phyloP scores from a whole-genome alignment of 1,140 invertebrate genomes.

The Drosophila pectinifera region DNA sequence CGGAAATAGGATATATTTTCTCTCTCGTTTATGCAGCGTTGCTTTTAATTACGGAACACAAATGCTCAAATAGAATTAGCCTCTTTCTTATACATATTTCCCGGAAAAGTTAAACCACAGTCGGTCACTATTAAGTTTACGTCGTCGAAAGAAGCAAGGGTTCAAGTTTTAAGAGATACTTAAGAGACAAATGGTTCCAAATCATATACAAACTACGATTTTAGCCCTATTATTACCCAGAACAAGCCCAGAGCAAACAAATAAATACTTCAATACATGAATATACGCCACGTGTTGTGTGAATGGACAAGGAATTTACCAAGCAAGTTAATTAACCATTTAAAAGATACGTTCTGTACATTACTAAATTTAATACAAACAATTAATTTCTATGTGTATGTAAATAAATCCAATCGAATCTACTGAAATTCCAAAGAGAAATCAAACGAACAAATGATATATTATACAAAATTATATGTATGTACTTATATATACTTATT shows the following conservation, averaged over 20 bases:
- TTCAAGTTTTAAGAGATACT: slow-evolving; percentile 30
- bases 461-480: slow-evolving; percentile 63
- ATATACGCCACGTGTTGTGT: slow-evolving; percentile 40
- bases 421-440: slow-evolving; percentile 40
- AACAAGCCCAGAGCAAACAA: slow-evolving; percentile 27
- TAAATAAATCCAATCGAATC: slow-evolving; percentile 66
- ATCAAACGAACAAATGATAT: slow-evolving; percentile 47
- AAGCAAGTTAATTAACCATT: slow-evolving; percentile 42
- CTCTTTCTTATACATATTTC: not conserved
- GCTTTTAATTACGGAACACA: slow-evolving; percentile 20
- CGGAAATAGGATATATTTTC: slow-evolving; percentile 45
- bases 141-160: slow-evolving; percentile 13
- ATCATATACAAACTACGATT: slow-evolving; percentile 59
- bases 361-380: slow-evolving; percentile 37
- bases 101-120: not conserved
- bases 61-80: slow-evolving; percentile 50
- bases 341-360: slow-evolving; percentile 54
- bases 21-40: not conserved
- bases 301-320: slow-evolving; percentile 51
- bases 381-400: slow-evolving; percentile 56
- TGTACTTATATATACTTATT: slow-evolving; percentile 72
- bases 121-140: slow-evolving; percentile 39
- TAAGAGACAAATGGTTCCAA: slow-evolving; percentile 51
- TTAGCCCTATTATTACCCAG: slow-evolving; percentile 50
- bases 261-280: slow-evolving; percentile 27